A percentile compares a stretch with the other conserved stretches of the same genome.
phyloP scores from a whole-genome alignment of 2,888 invertebrate species.

The Limenitis camilla region DNA sequence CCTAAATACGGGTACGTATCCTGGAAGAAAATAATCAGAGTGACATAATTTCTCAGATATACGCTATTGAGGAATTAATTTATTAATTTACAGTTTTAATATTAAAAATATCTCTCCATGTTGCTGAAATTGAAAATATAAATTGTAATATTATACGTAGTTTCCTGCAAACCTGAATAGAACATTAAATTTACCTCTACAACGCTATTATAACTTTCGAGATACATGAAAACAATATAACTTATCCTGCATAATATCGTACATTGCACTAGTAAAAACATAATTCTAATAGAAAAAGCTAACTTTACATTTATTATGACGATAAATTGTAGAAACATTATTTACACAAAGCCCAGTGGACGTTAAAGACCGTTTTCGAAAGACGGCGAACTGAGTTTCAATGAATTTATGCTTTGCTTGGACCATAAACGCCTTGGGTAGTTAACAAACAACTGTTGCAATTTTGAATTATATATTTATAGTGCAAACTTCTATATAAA shows the following conservation, averaged over 20 bases:
- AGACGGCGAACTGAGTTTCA: conserved; percentile 57
- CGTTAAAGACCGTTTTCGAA: conserved; percentile 68
- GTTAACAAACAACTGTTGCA: conserved; percentile 12
- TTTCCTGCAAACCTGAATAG: no score
- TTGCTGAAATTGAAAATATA: no score
- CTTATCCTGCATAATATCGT: conserved; percentile 36
- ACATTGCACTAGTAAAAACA: conserved; percentile 48
- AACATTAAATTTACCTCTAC: no score
- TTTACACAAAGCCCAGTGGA: conserved; percentile 69
- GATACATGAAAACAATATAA: conserved; percentile 33
- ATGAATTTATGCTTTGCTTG: conserved; percentile 61
- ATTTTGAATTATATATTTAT: neutral
- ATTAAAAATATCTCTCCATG: no score
- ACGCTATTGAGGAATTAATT: no score
- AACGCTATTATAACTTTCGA: neutral
- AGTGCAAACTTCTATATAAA: no score
- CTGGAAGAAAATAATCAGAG: no score
- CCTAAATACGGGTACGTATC: no score
- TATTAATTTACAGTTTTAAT: no score
- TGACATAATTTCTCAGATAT: no score
- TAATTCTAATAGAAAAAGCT: conserved; percentile 70
- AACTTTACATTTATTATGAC: conserved; percentile 66
- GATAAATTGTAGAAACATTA: conserved; percentile 71
- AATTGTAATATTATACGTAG: no score
- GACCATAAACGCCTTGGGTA: conserved; percentile 28